These are phyloP conservation scores for Euwallacea fornicatus DNA, from an alignment of 1,140 invertebrate genomes.

Conservation along the genomic window DNA sequence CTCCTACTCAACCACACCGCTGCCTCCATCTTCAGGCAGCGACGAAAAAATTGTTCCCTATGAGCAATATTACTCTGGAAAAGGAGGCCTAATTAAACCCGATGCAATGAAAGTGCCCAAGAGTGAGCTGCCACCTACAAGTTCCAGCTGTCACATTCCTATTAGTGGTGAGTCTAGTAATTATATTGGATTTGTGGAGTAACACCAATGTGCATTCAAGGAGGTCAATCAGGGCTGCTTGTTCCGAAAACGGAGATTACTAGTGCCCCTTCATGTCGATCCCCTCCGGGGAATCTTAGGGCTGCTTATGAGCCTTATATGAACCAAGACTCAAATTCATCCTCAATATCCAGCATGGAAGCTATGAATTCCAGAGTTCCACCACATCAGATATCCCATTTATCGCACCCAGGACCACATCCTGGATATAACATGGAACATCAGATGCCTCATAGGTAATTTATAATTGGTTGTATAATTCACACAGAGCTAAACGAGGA, in stretches of 20 bases:
- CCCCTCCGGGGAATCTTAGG: conserved; percentile 56
- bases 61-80: conserved; percentile 54
- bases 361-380: conserved; percentile 59
- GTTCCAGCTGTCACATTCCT: conserved; percentile 59
- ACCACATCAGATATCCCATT: conserved; percentile 50
- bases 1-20: conserved; percentile 37
- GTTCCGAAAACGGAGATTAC: conserved; percentile 65
- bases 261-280: conserved; percentile 53
- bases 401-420: conserved; percentile 53
- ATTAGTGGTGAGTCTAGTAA: background rate
- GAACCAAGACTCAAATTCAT: conserved; percentile 72
- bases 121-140: conserved; percentile 55
- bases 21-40: conserved; percentile 34
- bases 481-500: too few relatives aligned
- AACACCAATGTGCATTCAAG: background rate
- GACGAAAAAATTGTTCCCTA: conserved; percentile 47
- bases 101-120: conserved; percentile 62
- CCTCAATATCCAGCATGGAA: conserved; percentile 73
- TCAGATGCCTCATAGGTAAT: conserved; percentile 57
- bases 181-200: background rate
- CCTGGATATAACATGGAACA: conserved; percentile 59
- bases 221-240: conserved; percentile 54
- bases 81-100: conserved; percentile 59
- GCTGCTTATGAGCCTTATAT: conserved; percentile 64
- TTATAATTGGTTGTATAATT: too few relatives aligned